Evolutionary conservation across 2,797 vertebrate species (phyloP).

Genomic region (Lerista edwardsae): DNA sequence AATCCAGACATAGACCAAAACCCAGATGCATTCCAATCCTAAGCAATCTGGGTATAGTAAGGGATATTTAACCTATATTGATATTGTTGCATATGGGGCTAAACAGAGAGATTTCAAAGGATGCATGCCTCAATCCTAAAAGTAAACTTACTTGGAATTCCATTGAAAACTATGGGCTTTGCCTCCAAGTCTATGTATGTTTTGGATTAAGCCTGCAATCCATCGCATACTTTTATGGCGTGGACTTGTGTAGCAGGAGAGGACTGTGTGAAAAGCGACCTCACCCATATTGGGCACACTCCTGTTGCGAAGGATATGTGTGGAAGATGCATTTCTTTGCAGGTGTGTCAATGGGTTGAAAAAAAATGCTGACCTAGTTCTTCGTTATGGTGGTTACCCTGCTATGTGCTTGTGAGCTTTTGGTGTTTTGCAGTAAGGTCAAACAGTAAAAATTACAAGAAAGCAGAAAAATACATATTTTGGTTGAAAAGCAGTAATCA

Average conservation of each 20-base stretch:
- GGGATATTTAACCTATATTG: no score
- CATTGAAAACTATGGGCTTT: neutral
- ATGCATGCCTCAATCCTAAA: neutral
- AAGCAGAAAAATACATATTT: neutral
- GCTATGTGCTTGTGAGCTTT: neutral
- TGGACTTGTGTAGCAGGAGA: fast-evolving
- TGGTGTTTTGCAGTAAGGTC: neutral
- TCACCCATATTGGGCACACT: neutral
- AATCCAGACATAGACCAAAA: no score
- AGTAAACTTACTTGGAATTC: neutral
- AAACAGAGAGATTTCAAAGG: no score
- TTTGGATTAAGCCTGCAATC: neutral
- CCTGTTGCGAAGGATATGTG: neutral
- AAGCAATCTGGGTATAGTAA: no score
- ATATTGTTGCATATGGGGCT: neutral
- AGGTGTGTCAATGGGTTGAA: neutral
- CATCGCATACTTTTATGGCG: neutral
- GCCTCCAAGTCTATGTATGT: neutral
- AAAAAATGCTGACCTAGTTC: neutral
- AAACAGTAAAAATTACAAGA: neutral
- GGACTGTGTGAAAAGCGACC: neutral
- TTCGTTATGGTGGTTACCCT: neutral
- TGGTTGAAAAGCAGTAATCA: no score
- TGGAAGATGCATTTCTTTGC: neutral
- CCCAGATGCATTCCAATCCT: no score